Percentiles rank a stretch among this genome's conserved stretches.
Conservation (phyloP, 1,140 invertebrate genomes). For the Dendroctonus ponderosae region DNA sequence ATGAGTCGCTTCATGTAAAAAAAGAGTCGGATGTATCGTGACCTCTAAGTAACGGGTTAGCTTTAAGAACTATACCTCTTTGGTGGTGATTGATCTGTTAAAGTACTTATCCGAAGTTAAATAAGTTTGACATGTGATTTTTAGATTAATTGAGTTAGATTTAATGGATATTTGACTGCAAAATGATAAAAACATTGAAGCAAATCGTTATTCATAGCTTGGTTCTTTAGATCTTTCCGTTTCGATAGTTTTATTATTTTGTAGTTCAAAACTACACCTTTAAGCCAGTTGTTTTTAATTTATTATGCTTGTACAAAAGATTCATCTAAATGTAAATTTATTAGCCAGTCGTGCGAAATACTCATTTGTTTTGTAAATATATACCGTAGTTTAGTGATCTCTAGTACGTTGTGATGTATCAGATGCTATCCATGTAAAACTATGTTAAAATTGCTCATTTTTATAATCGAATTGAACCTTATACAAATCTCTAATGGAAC, state of each 20-base stretch:
- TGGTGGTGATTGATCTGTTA: conserved; percentile 47
- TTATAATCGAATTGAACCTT: conserved; percentile 29
- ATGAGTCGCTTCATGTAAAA: conserved; percentile 52
- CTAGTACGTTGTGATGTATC: conserved; percentile 42
- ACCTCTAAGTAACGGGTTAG: conserved; percentile 43
- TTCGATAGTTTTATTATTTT: too few relatives aligned
- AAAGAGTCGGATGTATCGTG: conserved; percentile 47
- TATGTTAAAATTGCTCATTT: conserved; percentile 44
- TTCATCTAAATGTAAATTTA: conserved; percentile 28
- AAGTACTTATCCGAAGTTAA: conserved; percentile 38
- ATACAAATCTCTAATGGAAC: conserved; percentile 3
- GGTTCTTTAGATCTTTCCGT: too few relatives aligned
- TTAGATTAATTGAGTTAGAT: conserved; percentile 39
- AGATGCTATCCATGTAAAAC: conserved; percentile 39
- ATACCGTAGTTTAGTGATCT: conserved; percentile 43
- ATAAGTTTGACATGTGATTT: conserved; percentile 44
- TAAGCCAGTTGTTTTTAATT: conserved; percentile 48
- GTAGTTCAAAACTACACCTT: conserved; percentile 34
- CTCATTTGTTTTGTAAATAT: conserved; percentile 45
- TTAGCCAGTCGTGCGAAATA: conserved; percentile 48
- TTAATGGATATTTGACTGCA: conserved; percentile 13
- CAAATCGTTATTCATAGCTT: too few relatives aligned
- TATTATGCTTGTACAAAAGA: conserved; percentile 42
- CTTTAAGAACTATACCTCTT: conserved; percentile 45
- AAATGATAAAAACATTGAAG: not conserved